phyloP scores from a whole-genome alignment of 2,888 invertebrate species.

The Apoda limacodes region DNA sequence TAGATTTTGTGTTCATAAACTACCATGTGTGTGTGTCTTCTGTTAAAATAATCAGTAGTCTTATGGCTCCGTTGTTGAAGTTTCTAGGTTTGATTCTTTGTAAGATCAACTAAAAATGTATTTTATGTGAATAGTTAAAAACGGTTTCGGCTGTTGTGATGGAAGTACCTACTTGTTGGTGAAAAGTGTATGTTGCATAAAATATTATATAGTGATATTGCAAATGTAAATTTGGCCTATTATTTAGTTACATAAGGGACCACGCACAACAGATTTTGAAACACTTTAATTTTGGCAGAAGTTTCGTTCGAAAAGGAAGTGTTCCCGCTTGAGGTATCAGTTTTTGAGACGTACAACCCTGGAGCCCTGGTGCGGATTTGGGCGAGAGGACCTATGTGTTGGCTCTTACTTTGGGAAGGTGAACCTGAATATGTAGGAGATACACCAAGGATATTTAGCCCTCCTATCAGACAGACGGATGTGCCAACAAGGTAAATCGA shows the following conservation, averaged over 20 bases:
- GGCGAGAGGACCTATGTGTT: slow-evolving; percentile 70
- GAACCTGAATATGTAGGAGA: slow-evolving; percentile 72
- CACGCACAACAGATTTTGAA: slow-evolving; percentile 26
- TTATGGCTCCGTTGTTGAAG: too few species aligned
- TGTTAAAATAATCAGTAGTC: too few species aligned
- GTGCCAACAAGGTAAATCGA: slow-evolving; percentile 47
- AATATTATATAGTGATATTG: too few species aligned
- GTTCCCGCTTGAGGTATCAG: slow-evolving; percentile 75
- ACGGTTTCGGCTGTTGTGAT: too few species aligned
- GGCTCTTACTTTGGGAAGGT: slow-evolving; percentile 85
- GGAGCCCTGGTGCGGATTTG: slow-evolving; percentile 86
- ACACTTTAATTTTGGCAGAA: slow-evolving; percentile 56
- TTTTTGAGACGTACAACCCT: slow-evolving; percentile 90
- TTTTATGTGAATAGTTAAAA: too few species aligned
- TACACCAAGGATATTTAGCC: slow-evolving; percentile 80
- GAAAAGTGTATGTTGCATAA: not conserved
- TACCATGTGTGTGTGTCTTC: too few species aligned
- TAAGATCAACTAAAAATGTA: too few species aligned
- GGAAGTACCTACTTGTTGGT: too few species aligned
- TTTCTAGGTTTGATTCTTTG: too few species aligned
- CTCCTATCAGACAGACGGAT: slow-evolving; percentile 72
- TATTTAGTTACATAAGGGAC: too few species aligned
- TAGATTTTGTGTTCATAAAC: too few species aligned
- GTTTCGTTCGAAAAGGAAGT: slow-evolving; percentile 76
- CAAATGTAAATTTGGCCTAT: too few species aligned